These are phyloP conservation scores for Jordanella pulchra DNA, from an alignment of 2,797 vertebrate genomes.

Conservation along the genomic window DNA sequence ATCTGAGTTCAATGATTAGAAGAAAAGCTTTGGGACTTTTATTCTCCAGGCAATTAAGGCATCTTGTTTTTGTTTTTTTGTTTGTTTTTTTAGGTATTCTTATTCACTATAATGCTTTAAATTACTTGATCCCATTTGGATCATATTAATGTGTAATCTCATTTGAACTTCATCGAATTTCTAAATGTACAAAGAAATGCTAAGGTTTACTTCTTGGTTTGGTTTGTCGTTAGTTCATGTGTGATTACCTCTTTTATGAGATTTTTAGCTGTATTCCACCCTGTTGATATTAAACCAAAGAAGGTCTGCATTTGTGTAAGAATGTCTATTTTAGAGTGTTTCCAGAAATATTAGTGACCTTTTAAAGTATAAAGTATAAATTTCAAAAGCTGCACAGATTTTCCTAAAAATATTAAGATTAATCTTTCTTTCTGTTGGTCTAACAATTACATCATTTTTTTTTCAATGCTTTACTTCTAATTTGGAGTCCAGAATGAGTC, in stretches of 20 bases:
- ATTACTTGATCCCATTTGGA: background rate
- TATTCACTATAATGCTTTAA: background rate
- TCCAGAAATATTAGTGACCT: no score
- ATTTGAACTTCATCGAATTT: background rate
- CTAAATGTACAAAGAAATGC: background rate
- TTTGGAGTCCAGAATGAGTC: no score
- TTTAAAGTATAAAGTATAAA: no score
- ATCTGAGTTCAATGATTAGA: conserved; percentile 33
- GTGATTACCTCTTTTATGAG: background rate
- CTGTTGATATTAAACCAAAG: background rate
- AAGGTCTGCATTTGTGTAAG: background rate
- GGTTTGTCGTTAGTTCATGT: background rate
- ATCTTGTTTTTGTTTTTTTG: conserved; percentile 14
- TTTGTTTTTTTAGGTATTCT: conserved; percentile 6
- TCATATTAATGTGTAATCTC: background rate
- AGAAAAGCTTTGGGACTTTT: conserved; percentile 11
- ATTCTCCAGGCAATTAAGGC: conserved; percentile 25
- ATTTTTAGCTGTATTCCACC: background rate
- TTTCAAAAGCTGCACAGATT: no score
- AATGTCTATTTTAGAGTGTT: background rate
- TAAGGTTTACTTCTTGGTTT: background rate
- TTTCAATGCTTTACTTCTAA: no score
- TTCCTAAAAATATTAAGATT: no score
- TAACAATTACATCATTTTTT: no score
- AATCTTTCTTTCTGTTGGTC: no score